Percentiles rank a stretch among this genome's conserved stretches.
Conservation (phyloP, 2,113 vertebrate genomes). For the Pipra filicauda region DNA sequence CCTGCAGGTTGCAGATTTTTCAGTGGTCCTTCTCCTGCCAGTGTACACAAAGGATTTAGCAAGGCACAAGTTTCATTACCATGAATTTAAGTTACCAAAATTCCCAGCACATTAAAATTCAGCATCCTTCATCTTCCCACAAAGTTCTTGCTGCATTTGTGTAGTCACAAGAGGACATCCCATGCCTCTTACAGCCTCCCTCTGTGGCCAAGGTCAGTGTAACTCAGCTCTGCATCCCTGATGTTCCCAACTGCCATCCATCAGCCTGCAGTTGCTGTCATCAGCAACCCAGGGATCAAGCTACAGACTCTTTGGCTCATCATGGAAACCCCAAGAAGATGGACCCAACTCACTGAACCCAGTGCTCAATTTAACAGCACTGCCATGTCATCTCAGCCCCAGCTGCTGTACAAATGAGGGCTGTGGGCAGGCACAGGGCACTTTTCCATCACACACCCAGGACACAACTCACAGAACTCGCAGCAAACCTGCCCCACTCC, state of each 20-base stretch:
- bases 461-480: neutral
- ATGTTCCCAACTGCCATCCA: neutral
- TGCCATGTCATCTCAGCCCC: neutral
- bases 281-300: neutral
- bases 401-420: neutral
- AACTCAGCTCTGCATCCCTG: neutral
- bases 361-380: neutral
- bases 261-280: neutral
- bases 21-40: neutral
- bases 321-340: neutral
- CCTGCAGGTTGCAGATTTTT: constrained; percentile 62
- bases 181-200: neutral
- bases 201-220: neutral
- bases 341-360: neutral
- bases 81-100: neutral
- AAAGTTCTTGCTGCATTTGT: neutral
- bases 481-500: neutral
- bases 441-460: neutral
- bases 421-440: neutral
- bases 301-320: neutral
- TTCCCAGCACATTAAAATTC: neutral
- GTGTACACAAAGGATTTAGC: neutral
- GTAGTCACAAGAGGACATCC: neutral
- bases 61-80: neutral
- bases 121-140: neutral